Conservation (phyloP, 2,888 invertebrate genomes). For the Thymelicus lineola region DNA sequence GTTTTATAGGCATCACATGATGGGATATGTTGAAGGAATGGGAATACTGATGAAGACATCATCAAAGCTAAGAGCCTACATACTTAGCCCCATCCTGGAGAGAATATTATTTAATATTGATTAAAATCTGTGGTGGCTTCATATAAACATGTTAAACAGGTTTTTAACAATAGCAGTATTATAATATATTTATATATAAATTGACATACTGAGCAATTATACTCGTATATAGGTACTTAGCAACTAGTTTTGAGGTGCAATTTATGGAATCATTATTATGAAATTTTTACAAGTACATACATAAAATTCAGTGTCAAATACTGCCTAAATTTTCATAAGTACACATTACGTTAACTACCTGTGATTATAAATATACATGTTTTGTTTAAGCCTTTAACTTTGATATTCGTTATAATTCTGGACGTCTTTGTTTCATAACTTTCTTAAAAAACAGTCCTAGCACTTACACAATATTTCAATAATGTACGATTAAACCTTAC, state of each 20-base stretch:
- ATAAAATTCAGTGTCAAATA: too few species aligned
- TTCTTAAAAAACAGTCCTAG: neutral
- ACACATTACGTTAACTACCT: too few species aligned
- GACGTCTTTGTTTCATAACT: constrained; percentile 25
- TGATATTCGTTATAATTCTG: constrained; percentile 22
- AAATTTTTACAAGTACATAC: too few species aligned
- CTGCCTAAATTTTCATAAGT: too few species aligned
- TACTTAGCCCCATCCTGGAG: neutral
- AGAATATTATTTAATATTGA: neutral
- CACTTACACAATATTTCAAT: neutral
- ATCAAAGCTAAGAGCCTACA: too few species aligned
- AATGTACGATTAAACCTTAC: too few species aligned
- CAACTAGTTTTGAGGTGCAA: neutral
- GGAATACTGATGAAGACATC: neutral
- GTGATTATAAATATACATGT: neutral
- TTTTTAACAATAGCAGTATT: neutral
- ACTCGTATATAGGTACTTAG: neutral
- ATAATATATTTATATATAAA: neutral
- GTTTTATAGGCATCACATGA: constrained; percentile 1
- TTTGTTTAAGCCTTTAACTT: neutral
- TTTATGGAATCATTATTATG: too few species aligned
- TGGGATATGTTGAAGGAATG: constrained; percentile 28
- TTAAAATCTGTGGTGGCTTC: neutral
- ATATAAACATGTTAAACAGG: neutral
- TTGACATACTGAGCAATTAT: neutral